A percentile compares a stretch with the other conserved stretches of the same genome.
Evolutionary conservation across 2,888 invertebrate species (phyloP).

Genomic region (Xestia xanthographa): DNA sequence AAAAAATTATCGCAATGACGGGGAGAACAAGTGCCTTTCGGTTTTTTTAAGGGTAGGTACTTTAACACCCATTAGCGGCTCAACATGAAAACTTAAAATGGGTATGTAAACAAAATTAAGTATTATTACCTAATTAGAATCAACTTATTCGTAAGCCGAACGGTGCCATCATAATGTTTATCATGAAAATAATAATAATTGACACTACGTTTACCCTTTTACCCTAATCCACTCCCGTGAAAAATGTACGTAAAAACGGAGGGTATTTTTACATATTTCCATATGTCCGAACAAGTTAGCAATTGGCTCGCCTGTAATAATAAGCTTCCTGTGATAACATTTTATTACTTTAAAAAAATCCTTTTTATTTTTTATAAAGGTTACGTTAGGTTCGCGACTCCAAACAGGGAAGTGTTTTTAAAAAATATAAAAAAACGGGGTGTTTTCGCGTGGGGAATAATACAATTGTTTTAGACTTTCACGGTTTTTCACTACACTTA

Average conservation of each 20-base stretch:
- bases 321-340: slow-evolving; percentile 12
- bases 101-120: not conserved
- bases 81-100: not conserved
- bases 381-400: not conserved
- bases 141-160: not conserved
- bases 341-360: slow-evolving; percentile 18
- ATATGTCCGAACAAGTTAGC: slow-evolving; percentile 22
- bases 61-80: not conserved
- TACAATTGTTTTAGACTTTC: not conserved
- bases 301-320: slow-evolving; percentile 34
- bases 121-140: not conserved
- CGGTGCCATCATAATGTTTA: not conserved
- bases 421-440: not conserved
- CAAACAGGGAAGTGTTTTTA: not conserved
- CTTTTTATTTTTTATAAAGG: slow-evolving; percentile 6
- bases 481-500: too few species aligned
- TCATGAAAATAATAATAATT: slow-evolving; percentile 9
- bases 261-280: slow-evolving; percentile 7
- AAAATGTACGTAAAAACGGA: slow-evolving; percentile 3
- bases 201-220: not conserved
- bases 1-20: too few species aligned
- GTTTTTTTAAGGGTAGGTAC: too few species aligned
- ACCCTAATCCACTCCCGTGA: not conserved
- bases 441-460: not conserved
- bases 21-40: too few species aligned